Base-by-base conservation (phyloP, 2,113 vertebrate species). In the Cichladusa arquata region DNA sequence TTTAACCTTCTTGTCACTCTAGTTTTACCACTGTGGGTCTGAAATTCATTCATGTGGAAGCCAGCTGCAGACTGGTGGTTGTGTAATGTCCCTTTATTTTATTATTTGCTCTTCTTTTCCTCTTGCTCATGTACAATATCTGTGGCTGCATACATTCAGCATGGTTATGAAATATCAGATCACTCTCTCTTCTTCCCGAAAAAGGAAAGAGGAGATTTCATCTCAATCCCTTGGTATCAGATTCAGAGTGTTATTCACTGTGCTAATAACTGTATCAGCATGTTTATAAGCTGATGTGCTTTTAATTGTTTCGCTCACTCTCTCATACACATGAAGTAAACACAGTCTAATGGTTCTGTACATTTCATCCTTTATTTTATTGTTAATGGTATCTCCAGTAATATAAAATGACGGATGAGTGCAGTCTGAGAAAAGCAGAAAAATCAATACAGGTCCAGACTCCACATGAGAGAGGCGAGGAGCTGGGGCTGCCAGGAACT, bases 331-430 rank as follows among this genome's bases (percentile, higher is more conserved):
- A 92, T 92, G 95, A 89, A 97, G 92, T 95, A 95, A 97, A 95
- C 97, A 93, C 88, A 93, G 86, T 91, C 94, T 98, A 97, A 98
- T 98, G 97, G 86, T 90, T 97, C 92, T 97, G 96, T 87, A 96
- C 93, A 86, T 92, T 95, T 97, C 94, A 96, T 96, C 80, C 80
- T 97, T 95, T 97, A 97, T 96, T 97, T 97, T 96, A 97, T 96
- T 98, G 96, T 97, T 98, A 98, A 98, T 98, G 96, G 97, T 96
- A 96, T 97, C 97, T 96, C 82, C 89, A 97, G 97, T 97, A 97
- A 98, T 97, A 98, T 96, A 97, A 98, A 97, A 98, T 98, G 97
- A 98, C 26, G 34, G 97, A 98, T 98, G 97, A 97, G 79, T 72
- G 60, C 78, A 96, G 97, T 94, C 95, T 94, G 95, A 95, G 85